Evolutionary conservation across 1,140 invertebrate genomes (phyloP).

Genomic region (Lineus longissimus): DNA sequence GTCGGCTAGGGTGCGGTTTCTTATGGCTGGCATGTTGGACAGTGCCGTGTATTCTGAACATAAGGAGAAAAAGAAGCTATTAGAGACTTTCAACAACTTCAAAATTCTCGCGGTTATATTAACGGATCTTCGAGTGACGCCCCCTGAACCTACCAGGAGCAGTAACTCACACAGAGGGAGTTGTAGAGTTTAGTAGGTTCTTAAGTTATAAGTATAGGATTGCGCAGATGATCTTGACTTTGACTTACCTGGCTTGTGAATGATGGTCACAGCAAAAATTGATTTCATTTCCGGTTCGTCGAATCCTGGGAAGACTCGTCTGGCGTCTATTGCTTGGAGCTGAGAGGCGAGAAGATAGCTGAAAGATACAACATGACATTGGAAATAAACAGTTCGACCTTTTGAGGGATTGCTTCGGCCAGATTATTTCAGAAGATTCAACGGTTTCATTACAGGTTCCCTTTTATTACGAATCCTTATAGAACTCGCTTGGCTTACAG

Average conservation of each 20-base stretch:
- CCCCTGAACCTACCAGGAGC: no score
- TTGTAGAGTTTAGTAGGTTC: no score
- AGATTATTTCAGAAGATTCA: no score
- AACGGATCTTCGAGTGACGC: no score
- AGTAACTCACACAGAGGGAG: no score
- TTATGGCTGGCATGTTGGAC: slow-evolving; percentile 79
- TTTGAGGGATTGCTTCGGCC: background rate
- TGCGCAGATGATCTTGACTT: background rate
- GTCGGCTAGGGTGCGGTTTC: slow-evolving; percentile 14
- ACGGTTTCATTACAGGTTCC: background rate
- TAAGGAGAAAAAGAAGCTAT: slow-evolving; percentile 3
- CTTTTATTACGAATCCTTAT: background rate
- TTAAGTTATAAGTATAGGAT: no score
- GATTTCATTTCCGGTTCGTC: slow-evolving; percentile 91
- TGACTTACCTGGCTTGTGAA: slow-evolving; percentile 58
- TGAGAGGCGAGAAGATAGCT: slow-evolving; percentile 83
- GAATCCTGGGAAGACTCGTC: slow-evolving; percentile 89
- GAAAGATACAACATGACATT: slow-evolving; percentile 21
- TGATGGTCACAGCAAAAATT: slow-evolving; percentile 73
- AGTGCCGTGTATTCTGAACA: slow-evolving; percentile 63
- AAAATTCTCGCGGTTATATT: background rate
- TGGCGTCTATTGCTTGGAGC: slow-evolving; percentile 81
- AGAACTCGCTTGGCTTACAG: no score
- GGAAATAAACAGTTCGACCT: background rate
- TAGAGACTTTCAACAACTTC: background rate